These are phyloP conservation scores for Coryphaenoides rupestris DNA, from an alignment of 2,113 vertebrate species.

Conservation along the genomic window DNA sequence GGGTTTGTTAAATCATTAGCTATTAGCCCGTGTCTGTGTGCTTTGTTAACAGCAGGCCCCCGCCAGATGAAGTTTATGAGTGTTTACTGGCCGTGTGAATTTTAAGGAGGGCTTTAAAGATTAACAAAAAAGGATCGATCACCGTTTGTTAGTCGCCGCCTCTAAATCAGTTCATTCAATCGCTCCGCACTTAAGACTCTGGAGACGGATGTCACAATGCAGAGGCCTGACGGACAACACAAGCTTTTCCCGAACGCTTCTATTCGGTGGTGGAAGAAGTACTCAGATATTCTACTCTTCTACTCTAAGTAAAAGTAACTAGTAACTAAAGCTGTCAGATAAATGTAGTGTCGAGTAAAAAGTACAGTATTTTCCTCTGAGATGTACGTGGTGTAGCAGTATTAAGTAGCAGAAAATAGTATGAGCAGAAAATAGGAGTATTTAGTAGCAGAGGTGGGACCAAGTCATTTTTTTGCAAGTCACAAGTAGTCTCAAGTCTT, in stretches of 20 bases:
- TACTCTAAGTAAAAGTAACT: no score
- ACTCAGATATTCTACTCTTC: no score
- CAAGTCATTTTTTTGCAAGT: no score
- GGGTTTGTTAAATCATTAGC: constrained; percentile 52
- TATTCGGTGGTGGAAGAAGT: no score
- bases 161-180: constrained; percentile 37
- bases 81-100: constrained; percentile 51
- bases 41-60: constrained; percentile 44
- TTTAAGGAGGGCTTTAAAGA: constrained; percentile 45
- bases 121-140: constrained; percentile 35
- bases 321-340: no score
- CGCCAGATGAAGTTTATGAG: constrained; percentile 48
- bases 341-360: no score
- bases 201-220: constrained; percentile 26
- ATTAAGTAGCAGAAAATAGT: no score
- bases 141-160: constrained; percentile 40
- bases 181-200: constrained; percentile 21
- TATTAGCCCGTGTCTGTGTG: constrained; percentile 40
- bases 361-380: no score
- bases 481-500: no score
- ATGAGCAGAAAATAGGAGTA: no score
- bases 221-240: constrained; percentile 26
- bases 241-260: neutral
- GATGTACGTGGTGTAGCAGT: no score
- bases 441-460: no score